These are phyloP conservation scores for Eupithecia tripunctaria DNA, from an alignment of 2,888 invertebrate genomes.

Conservation along the genomic window DNA sequence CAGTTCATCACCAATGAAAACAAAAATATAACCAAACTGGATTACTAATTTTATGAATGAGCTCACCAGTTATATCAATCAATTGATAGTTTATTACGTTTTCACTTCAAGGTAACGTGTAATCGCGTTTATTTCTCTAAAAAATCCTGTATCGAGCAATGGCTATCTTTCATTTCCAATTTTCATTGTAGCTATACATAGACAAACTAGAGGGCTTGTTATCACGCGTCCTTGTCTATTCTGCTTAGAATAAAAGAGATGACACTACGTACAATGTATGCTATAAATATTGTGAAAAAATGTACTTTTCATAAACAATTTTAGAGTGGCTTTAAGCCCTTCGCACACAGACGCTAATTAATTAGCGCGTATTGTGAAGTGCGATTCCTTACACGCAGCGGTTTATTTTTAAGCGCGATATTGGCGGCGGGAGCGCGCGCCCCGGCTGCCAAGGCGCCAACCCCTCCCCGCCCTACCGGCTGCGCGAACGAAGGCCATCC, in stretches of 20 bases:
- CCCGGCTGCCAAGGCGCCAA: too few species aligned
- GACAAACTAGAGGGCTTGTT: conserved; percentile 21
- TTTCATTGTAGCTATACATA: conserved; percentile 54
- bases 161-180: conserved; percentile 71
- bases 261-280: not conserved
- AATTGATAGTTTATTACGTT: conserved; percentile 34
- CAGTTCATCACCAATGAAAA: conserved; percentile 74
- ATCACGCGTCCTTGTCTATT: conserved; percentile 13
- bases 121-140: conserved; percentile 45
- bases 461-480: too few species aligned
- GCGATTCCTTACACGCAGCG: too few species aligned
- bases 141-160: conserved; percentile 60
- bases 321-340: too few species aligned
- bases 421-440: too few species aligned
- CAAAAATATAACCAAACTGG: conserved; percentile 75
- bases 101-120: conserved; percentile 34
- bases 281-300: not conserved
- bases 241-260: conserved; percentile 6
- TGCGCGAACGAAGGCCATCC: too few species aligned
- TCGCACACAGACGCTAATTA: too few species aligned
- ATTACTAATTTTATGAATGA: conserved; percentile 50
- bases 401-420: too few species aligned
- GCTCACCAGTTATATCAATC: conserved; percentile 55
- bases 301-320: not conserved
- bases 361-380: too few species aligned